Evolutionary conservation across 2,797 vertebrate genomes (phyloP), one percentile per base, ranked within the genome.

Genomic region (Lycodopsis pacificus): DNA sequence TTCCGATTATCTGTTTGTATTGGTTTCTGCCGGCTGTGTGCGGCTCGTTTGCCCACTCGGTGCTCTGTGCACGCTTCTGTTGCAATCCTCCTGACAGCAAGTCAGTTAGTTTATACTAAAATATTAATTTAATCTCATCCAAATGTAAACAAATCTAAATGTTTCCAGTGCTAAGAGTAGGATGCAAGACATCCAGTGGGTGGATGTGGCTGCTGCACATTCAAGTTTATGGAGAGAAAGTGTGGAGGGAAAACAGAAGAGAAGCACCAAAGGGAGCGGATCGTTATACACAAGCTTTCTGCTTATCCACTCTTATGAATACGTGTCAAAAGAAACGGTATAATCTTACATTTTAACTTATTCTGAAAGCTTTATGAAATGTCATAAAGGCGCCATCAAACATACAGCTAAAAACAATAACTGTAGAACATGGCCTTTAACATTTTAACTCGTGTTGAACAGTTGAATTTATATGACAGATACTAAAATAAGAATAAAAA

Each of bases 91-190:
- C 67, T 81, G 86, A 88, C 85, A 86, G 85, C 70, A 27, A 87
- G 63, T 79, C 68, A 81, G 82, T 82, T 70, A 79, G 64, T 84
- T 84, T 59, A 73, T 53, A 73, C 69, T 89, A 44, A 90, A 91
- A 93, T 88, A 91, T 89, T 87, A 48, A 91, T 88, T 80, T 77
- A 10, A 72, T 87, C 80, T 66, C 76, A 74, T 53, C 48, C 65
- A 51, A 83, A 81, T 61, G 77, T 88, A 89, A 90, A 90, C 74
- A 88, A 76, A 85, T 87, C 49, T 80, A 86, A 88, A 85, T 80
- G 66, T 69, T 73, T 81, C 63, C 46, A 73, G 75, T 75, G 14
- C 63, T 42, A 32, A 71, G 58, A 72, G 59, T 27, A 32, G 34
- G 42, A 53, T 34, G 56, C 34, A 51, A 54, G 58, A 48, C 54